These are phyloP conservation scores for Epinephelus awoara DNA, from an alignment of 2,797 vertebrate genomes.

Conservation along the genomic window DNA sequence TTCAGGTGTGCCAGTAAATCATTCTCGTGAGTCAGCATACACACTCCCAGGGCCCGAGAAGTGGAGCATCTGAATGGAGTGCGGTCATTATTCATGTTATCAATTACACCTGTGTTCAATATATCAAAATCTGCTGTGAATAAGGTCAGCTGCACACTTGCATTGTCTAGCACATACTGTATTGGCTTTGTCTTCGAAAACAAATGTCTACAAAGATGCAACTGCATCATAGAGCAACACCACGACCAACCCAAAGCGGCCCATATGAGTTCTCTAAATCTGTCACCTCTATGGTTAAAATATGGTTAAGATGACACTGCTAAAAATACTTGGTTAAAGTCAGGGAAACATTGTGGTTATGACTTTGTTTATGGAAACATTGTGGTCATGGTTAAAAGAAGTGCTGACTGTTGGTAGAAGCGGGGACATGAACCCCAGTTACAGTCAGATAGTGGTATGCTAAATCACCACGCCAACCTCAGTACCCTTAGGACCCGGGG, in stretches of 20 bases:
- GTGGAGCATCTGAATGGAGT: conserved; percentile 1
- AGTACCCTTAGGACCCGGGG: neutral
- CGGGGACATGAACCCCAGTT: neutral
- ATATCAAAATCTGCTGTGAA: conserved; percentile 7
- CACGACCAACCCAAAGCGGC: neutral
- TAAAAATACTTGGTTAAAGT: neutral
- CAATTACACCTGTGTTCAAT: conserved; percentile 6
- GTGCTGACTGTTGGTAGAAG: neutral
- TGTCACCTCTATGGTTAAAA: neutral
- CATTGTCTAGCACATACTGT: neutral
- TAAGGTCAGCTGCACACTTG: neutral
- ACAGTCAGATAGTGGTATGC: neutral
- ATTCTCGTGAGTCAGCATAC: neutral
- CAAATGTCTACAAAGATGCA: neutral
- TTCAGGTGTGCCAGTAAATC: conserved; percentile 24
- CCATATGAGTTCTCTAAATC: neutral
- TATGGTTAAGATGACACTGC: neutral
- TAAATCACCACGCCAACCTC: neutral
- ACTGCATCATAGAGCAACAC: neutral
- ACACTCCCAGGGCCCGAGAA: neutral
- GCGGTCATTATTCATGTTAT: conserved; percentile 17
- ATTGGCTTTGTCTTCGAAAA: neutral
- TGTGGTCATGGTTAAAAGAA: neutral
- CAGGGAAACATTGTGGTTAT: neutral
- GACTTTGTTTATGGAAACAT: neutral